A percentile compares a stretch with the other conserved stretches of the same genome.
These are phyloP conservation scores for Globia sparganii DNA, from an alignment of 2,888 invertebrate genomes.

Conservation along the genomic window DNA sequence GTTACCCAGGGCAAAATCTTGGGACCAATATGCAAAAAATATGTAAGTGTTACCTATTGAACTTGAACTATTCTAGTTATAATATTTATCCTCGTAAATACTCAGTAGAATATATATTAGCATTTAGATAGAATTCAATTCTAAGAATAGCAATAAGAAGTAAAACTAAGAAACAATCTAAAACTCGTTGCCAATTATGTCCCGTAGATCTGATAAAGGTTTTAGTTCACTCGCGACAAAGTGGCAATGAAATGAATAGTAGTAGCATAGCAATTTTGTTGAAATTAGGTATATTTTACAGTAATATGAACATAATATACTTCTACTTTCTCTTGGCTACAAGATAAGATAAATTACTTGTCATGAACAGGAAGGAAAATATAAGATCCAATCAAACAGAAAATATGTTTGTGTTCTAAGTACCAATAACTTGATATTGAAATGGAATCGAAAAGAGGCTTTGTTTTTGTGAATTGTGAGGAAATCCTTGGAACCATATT, in stretches of 20 bases:
- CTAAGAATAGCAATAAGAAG: background rate
- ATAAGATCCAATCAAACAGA: background rate
- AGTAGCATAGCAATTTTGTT: background rate
- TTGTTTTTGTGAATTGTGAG: conserved; percentile 4
- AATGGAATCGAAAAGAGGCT: background rate
- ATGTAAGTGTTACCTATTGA: background rate
- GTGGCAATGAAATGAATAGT: background rate
- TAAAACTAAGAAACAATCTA: conserved; percentile 2
- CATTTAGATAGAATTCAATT: background rate
- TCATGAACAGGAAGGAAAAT: background rate
- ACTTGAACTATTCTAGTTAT: background rate
- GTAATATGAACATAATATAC: background rate
- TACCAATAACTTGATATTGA: background rate
- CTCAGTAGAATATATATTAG: too few relatives aligned
- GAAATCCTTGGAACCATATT: background rate
- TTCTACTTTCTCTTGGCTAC: background rate
- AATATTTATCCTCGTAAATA: background rate
- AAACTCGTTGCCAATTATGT: background rate
- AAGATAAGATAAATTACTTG: background rate
- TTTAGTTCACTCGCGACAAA: background rate
- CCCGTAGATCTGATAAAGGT: background rate
- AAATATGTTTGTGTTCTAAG: background rate
- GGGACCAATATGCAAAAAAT: background rate
- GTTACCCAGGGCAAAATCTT: background rate
- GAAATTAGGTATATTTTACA: background rate